phyloP scores from a whole-genome alignment of 2,888 invertebrate genomes.

The Bibio marci region DNA sequence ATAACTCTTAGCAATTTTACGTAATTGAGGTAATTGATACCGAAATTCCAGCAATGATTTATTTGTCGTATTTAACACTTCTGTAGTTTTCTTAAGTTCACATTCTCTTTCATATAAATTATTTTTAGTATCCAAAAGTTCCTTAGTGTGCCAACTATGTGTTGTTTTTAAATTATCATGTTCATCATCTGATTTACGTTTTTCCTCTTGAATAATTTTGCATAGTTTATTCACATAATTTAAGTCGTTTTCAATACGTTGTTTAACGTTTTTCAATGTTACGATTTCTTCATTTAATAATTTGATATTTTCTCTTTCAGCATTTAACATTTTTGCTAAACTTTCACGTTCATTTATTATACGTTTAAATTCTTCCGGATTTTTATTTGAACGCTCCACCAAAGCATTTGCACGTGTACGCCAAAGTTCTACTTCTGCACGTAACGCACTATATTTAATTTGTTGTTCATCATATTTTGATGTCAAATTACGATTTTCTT shows the following conservation, averaged over 20 bases:
- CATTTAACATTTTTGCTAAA: constrained; percentile 56
- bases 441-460: constrained; percentile 60
- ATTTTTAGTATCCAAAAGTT: too few species aligned
- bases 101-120: constrained; percentile 30
- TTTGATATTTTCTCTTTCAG: constrained; percentile 52
- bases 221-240: constrained; percentile 40
- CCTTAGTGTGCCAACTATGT: too few species aligned
- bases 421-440: constrained; percentile 73
- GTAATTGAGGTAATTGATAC: constrained; percentile 54
- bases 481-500: constrained; percentile 51
- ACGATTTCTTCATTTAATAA: constrained; percentile 50
- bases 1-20: constrained; percentile 73
- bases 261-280: constrained; percentile 42
- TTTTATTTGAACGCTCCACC: constrained; percentile 77
- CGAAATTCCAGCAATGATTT: constrained; percentile 44
- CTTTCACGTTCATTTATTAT: constrained; percentile 67
- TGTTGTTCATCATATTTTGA: constrained; percentile 51
- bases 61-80: constrained; percentile 38
- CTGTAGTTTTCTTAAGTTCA: constrained; percentile 30
- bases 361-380: constrained; percentile 83
- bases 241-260: constrained; percentile 51
- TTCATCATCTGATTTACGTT: constrained; percentile 46
- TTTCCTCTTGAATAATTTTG: constrained; percentile 41
- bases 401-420: constrained; percentile 68
- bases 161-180: constrained; percentile 37